phyloP scores from a whole-genome alignment of 1,140 invertebrate species.

The Hyphantria cunea region DNA sequence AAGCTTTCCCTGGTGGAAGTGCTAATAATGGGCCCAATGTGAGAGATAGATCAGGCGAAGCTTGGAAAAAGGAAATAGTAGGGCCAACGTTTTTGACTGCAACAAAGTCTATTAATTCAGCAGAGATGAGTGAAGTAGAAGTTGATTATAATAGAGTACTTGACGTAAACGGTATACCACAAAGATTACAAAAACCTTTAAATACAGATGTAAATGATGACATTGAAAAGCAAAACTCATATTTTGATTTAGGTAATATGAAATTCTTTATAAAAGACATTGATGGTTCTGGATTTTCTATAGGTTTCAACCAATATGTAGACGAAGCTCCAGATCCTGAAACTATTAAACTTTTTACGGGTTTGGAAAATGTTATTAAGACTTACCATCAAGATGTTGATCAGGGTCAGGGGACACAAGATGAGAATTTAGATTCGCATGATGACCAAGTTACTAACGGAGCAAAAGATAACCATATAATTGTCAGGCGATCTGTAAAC shows the following conservation, averaged over 20 bases:
- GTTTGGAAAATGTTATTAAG: slow-evolving; percentile 60
- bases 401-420: slow-evolving; percentile 20
- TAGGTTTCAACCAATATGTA: slow-evolving; percentile 65
- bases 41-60: slow-evolving; percentile 39
- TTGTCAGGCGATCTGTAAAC: slow-evolving; percentile 33
- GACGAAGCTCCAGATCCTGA: slow-evolving; percentile 64
- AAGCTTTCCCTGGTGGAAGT: slow-evolving; percentile 33
- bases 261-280: slow-evolving; percentile 65
- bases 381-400: slow-evolving; percentile 59
- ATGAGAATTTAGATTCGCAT: slow-evolving; percentile 5
- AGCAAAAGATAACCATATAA: slow-evolving; percentile 31
- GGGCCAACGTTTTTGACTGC: slow-evolving; percentile 48
- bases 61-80: slow-evolving; percentile 44
- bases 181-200: slow-evolving; percentile 62
- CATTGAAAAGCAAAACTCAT: slow-evolving; percentile 25
- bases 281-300: slow-evolving; percentile 63
- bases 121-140: slow-evolving; percentile 53
- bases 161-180: slow-evolving; percentile 49
- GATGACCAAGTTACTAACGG: slow-evolving; percentile 4
- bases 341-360: slow-evolving; percentile 61
- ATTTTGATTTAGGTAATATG: slow-evolving; percentile 46
- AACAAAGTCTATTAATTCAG: slow-evolving; percentile 61
- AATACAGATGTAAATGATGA: slow-evolving; percentile 42
- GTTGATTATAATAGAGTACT: slow-evolving; percentile 54
- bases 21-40: slow-evolving; percentile 37